A percentile compares a stretch with the other conserved stretches of the same genome.
These are phyloP conservation scores for Bursaphelenchus mucronatus DNA, from an alignment of 1,140 invertebrate species.

Conservation along the genomic window DNA sequence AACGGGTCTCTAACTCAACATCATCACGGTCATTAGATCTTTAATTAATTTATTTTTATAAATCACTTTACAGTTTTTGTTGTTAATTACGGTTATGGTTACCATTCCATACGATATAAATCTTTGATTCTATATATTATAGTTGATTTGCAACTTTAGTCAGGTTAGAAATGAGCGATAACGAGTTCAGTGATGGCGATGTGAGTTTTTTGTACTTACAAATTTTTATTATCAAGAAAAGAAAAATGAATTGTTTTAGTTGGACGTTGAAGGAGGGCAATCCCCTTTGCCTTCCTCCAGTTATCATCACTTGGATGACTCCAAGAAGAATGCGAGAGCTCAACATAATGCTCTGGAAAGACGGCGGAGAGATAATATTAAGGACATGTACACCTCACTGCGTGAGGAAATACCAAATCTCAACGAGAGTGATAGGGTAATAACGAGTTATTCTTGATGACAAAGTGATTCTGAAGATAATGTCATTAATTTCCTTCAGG, in stretches of 20 bases:
- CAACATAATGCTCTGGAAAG: conserved; percentile 46
- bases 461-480: not conserved
- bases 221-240: too few species aligned
- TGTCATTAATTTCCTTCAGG: conserved; percentile 66
- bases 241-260: conserved; percentile 24
- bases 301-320: conserved; percentile 9
- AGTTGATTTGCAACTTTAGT: too few species aligned
- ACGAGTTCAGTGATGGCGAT: conserved; percentile 23
- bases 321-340: conserved; percentile 38
- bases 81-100: too few species aligned
- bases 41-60: too few species aligned
- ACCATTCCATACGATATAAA: too few species aligned
- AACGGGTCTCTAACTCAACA: too few species aligned
- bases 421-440: conserved; percentile 34
- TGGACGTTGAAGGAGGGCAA: not conserved
- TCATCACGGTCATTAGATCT: too few species aligned
- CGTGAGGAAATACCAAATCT: conserved; percentile 37
- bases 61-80: too few species aligned
- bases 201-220: conserved; percentile 13
- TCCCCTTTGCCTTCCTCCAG: conserved; percentile 2
- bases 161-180: conserved; percentile 16
- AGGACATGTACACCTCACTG: conserved; percentile 40
- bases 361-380: conserved; percentile 43
- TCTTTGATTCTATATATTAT: too few species aligned
- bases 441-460: not conserved